Evolutionary conservation across 2,797 vertebrate species (phyloP), one percentile per base, ranked within the genome.

Genomic region (Lemur catta): DNA sequence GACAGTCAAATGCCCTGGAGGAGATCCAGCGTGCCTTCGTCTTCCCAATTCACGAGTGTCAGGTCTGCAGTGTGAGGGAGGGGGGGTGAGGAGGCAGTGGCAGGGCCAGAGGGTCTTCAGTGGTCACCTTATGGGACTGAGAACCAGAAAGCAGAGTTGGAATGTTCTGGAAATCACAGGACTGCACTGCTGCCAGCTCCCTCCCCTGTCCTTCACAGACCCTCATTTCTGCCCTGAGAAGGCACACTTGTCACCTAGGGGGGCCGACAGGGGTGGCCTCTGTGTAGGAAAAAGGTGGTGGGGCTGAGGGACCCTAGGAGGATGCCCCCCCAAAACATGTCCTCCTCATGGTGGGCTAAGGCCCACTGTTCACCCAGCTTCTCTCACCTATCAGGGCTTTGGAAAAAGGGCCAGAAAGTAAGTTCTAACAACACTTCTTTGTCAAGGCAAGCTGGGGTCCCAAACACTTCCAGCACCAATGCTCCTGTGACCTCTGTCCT

Each of bases 11-110:
- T 97, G 48, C 94, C 96, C 38, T 98, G 98, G 97, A 98, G 0
- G 96, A 98, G 72, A 97, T 98, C 81, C 98, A 97, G 69, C 11
- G 43, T 0, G 96, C 97, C 71, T 98, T 98, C 69, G 57, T 95
- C 81, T 97, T 33, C 81, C 81, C 26, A 46, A 50, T 17, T 63
- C 48, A 13, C 24, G 17, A 4, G 43, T n/a, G 57, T 88, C 88
- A 74, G 48, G 55, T 84, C 28, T 79, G 57, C 41, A 33, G 12
- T 55, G 43, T 26, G 46, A 50, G 38, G 46, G 50, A 48, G 26
- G 43, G 41, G 10, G 20, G 30, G n/a, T 38, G 6, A 46, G 18
- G 22, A 74, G 18, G 46, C 26, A 41, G 26, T 7, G 8, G 38
- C 18, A 38, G 38, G 48, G 41, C 65, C 48, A 46, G 15, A 38